These are phyloP conservation scores for Prionace glauca DNA, from an alignment of 2,797 vertebrate genomes.

Conservation along the genomic window DNA sequence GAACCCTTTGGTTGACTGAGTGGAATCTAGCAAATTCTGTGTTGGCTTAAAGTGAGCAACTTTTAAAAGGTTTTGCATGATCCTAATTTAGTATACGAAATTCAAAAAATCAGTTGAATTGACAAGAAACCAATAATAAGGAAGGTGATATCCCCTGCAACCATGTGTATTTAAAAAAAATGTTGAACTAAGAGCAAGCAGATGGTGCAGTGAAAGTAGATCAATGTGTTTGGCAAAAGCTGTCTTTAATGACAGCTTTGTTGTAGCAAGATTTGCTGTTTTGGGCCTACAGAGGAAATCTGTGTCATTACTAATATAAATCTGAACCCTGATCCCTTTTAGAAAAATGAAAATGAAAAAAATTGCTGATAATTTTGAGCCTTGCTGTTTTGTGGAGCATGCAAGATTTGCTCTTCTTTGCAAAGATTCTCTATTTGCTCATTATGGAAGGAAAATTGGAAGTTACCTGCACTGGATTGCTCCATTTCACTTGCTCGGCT, in stretches of 20 bases:
- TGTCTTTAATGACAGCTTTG: constrained; percentile 19
- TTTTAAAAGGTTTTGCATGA: neutral
- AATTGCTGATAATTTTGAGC: neutral
- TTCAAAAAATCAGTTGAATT: constrained; percentile 5
- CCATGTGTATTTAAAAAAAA: neutral
- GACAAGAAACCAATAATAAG: neutral
- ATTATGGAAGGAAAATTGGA: neutral
- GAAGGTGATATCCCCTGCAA: neutral
- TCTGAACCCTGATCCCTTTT: neutral
- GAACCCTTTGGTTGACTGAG: constrained; percentile 26
- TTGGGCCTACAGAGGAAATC: neutral
- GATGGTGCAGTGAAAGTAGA: constrained; percentile 6
- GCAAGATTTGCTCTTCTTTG: neutral
- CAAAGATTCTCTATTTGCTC: neutral
- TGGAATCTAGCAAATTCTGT: neutral
- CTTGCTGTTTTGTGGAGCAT: neutral
- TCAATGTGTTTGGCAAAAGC: constrained; percentile 29
- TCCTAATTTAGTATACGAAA: neutral
- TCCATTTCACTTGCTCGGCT: neutral
- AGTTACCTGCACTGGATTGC: neutral
- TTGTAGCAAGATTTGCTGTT: constrained; percentile 16
- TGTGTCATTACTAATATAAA: neutral
- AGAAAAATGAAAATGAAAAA: neutral
- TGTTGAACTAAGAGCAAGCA: constrained; percentile 2
- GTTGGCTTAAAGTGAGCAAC: constrained; percentile 23